These are phyloP conservation scores for Zaprionus ghesquierei DNA, from an alignment of 1,140 invertebrate genomes.

Conservation along the genomic window DNA sequence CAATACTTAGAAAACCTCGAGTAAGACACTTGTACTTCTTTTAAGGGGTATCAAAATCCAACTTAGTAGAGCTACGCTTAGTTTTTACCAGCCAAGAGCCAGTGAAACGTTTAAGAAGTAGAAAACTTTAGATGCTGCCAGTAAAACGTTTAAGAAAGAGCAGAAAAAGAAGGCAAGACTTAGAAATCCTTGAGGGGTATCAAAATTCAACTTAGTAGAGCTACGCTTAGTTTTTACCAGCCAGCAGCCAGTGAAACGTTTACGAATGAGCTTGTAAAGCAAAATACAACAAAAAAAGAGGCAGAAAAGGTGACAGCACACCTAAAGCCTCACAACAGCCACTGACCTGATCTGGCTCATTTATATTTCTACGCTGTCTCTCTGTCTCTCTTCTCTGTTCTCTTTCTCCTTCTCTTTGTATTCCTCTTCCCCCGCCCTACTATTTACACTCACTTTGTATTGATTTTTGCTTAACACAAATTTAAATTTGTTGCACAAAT, in stretches of 20 bases:
- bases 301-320: neutral
- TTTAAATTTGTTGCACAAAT: constrained; percentile 17
- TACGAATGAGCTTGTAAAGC: neutral
- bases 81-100: too few species aligned
- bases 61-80: too few species aligned
- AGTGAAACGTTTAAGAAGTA: neutral
- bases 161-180: too few species aligned
- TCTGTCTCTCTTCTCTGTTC: neutral
- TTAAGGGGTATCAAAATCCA: too few species aligned
- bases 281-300: neutral
- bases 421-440: neutral
- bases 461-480: neutral
- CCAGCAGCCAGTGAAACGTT: neutral
- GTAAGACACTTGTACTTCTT: too few species aligned
- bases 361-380: neutral
- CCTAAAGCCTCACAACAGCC: too few species aligned
- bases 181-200: too few species aligned
- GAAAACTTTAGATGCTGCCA: too few species aligned
- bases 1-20: too few species aligned
- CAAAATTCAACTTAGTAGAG: too few species aligned
- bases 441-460: neutral
- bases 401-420: neutral
- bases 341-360: neutral
- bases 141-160: too few species aligned
- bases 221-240: too few species aligned